Conservation (phyloP, 2,113 vertebrate genomes). For the Ophiodon elongatus region DNA sequence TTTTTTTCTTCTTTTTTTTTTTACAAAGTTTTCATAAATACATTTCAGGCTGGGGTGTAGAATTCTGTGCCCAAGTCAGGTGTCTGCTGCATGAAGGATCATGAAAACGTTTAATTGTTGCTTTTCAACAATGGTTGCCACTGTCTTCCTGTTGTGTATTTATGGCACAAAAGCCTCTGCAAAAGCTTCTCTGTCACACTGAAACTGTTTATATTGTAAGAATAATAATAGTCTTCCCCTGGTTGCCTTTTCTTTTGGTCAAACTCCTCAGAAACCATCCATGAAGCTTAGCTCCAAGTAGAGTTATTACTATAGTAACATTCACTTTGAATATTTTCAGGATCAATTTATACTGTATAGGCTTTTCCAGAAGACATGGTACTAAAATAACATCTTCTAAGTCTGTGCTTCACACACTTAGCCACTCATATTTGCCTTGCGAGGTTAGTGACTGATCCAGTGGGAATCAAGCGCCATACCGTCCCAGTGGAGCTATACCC, state of each 20-base stretch:
- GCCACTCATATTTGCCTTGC: constrained; percentile 28
- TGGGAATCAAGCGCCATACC: background rate
- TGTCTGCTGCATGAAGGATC: constrained; percentile 50
- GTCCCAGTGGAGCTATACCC: constrained; percentile 90
- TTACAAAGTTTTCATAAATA: constrained; percentile 90
- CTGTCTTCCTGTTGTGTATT: constrained; percentile 20
- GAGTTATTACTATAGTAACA: constrained; percentile 81
- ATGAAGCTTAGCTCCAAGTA: constrained; percentile 79
- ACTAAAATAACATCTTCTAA: constrained; percentile 85
- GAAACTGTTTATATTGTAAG: constrained; percentile 39
- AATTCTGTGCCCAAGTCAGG: constrained; percentile 68
- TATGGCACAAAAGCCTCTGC: constrained; percentile 84
- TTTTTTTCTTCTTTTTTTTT: constrained; percentile 71
- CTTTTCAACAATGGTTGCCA: constrained; percentile 22
- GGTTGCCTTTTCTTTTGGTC: constrained; percentile 69
- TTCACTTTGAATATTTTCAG: constrained; percentile 85
- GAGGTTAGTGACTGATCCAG: constrained; percentile 4
- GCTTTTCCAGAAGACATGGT: constrained; percentile 81
- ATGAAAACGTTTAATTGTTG: constrained; percentile 51
- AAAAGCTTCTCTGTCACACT: constrained; percentile 74
- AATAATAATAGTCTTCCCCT: constrained; percentile 61
- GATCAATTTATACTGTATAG: constrained; percentile 68
- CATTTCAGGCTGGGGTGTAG: constrained; percentile 90
- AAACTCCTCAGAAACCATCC: constrained; percentile 58
- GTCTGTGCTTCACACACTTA: constrained; percentile 66